Evolutionary conservation across 2,113 vertebrate species (phyloP).

Genomic region (Pseudorectes ferrugineus): DNA sequence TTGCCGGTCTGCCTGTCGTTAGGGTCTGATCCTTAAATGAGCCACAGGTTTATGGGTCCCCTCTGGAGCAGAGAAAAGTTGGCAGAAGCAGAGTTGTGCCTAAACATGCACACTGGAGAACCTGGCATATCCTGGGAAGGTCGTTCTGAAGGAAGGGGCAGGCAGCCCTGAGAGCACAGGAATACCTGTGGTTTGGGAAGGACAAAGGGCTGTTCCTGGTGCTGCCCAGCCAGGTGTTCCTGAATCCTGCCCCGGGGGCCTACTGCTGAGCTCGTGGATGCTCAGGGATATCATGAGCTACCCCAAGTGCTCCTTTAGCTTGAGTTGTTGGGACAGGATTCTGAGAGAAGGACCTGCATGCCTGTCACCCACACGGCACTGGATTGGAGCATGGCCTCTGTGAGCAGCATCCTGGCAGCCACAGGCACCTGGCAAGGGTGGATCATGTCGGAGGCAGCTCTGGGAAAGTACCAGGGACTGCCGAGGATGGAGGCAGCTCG

Average conservation of each 20-base stretch:
- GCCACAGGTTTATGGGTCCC: neutral
- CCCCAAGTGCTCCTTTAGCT: neutral
- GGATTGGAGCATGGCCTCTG: rapidly evolving
- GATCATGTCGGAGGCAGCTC: neutral
- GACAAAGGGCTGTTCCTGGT: neutral
- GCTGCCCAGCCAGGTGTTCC: neutral
- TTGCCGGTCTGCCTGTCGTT: neutral
- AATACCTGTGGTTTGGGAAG: neutral
- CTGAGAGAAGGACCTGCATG: neutral
- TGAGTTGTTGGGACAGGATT: rapidly evolving
- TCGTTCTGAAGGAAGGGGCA: neutral
- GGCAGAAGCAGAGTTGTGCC: neutral
- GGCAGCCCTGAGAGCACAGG: neutral
- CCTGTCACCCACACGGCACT: rapidly evolving
- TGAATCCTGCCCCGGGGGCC: neutral
- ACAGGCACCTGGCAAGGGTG: neutral
- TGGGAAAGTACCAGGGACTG: neutral
- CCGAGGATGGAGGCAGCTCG: neutral
- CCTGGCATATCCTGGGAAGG: neutral
- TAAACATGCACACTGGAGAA: neutral
- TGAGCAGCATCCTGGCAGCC: neutral
- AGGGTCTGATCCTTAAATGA: neutral
- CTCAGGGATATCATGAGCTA: neutral
- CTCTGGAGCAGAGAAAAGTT: neutral
- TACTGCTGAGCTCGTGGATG: neutral